phyloP scores from a whole-genome alignment of 2,888 invertebrate genomes.

The Prionchulus punctatus region DNA sequence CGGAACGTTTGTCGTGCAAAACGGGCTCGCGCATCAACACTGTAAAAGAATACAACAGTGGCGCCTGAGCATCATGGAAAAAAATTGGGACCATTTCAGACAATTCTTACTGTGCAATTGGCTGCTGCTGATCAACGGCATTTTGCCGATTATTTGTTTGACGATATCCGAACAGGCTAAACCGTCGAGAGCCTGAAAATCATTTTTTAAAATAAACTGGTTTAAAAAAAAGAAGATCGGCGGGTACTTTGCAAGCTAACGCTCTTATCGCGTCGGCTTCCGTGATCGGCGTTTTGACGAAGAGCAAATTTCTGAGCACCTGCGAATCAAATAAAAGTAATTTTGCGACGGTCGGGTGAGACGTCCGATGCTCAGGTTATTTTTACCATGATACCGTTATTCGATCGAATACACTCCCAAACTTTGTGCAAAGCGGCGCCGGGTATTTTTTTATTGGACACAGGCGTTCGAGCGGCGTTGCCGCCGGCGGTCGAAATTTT shows the following conservation, averaged over 20 bases:
- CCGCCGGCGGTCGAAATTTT: too few relatives aligned
- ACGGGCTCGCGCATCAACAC: slow-evolving; percentile 88
- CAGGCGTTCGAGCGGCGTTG: too few relatives aligned
- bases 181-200: slow-evolving; percentile 57
- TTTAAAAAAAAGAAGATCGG: slow-evolving; percentile 5
- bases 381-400: slow-evolving; percentile 82
- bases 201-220: slow-evolving; percentile 3
- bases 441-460: too few relatives aligned
- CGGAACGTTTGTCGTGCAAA: slow-evolving; percentile 80
- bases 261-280: slow-evolving; percentile 89
- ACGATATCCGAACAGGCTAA: slow-evolving; percentile 78
- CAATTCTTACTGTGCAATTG: slow-evolving; percentile 62
- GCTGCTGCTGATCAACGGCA: slow-evolving; percentile 79
- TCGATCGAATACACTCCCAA: slow-evolving; percentile 81
- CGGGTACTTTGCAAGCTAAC: slow-evolving; percentile 53
- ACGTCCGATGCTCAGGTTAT: background rate
- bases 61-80: background rate
- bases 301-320: slow-evolving; percentile 70
- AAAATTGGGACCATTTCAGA: background rate
- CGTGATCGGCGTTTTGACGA: slow-evolving; percentile 79
- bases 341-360: background rate
- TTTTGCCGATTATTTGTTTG: slow-evolving; percentile 78
- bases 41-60: slow-evolving; percentile 33
- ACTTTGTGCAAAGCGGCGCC: slow-evolving; percentile 72
- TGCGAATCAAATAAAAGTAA: slow-evolving; percentile 27